Percentiles rank a stretch among this genome's conserved stretches.
These are phyloP conservation scores for Dendrolimus pini DNA, from an alignment of 2,888 invertebrate genomes.

Conservation along the genomic window DNA sequence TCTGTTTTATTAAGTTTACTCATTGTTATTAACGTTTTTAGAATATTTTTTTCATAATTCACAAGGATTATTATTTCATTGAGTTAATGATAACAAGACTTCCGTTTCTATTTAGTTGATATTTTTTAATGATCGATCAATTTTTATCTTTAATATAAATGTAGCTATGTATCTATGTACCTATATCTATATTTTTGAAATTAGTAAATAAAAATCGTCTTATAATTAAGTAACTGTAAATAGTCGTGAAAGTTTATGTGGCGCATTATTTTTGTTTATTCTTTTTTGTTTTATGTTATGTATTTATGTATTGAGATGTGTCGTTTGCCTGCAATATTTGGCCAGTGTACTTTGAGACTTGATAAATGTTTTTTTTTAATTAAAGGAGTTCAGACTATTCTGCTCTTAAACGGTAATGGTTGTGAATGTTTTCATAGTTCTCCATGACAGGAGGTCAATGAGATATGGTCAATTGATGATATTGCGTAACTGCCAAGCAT, in stretches of 20 bases:
- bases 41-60: conserved; percentile 21
- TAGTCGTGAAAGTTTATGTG: conserved; percentile 73
- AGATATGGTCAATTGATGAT: neutral
- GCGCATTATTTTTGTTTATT: conserved; percentile 62
- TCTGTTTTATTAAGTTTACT: conserved; percentile 31
- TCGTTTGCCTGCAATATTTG: conserved; percentile 39
- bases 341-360: conserved; percentile 16
- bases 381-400: neutral
- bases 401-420: neutral
- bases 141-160: conserved; percentile 56
- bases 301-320: conserved; percentile 65
- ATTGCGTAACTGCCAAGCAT: neutral
- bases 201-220: conserved; percentile 63
- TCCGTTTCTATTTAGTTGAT: conserved; percentile 49
- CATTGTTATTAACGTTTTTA: conserved; percentile 30
- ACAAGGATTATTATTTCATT: conserved; percentile 25
- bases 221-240: conserved; percentile 67
- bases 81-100: conserved; percentile 40
- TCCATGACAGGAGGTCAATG: neutral
- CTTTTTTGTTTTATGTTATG: conserved; percentile 63
- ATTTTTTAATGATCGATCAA: conserved; percentile 47
- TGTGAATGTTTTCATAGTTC: neutral
- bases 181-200: conserved; percentile 72
- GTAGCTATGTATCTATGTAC: conserved; percentile 71
- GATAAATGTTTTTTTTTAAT: neutral